phyloP scores from a whole-genome alignment of 2,797 vertebrate species.

The Hippoglossus hippoglossus region DNA sequence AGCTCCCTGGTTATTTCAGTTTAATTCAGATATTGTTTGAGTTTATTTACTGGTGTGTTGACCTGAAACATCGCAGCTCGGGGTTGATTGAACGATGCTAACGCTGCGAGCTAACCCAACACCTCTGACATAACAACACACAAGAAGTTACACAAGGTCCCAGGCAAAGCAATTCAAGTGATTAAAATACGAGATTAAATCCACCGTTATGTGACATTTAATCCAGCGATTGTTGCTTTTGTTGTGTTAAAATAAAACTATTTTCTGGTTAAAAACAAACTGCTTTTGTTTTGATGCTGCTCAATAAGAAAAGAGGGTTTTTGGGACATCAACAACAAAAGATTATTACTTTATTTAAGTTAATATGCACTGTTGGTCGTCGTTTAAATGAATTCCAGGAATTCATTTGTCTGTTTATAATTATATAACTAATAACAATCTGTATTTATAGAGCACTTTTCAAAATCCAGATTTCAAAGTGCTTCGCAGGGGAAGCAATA shows the following conservation, averaged over 20 bases:
- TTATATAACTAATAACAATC: no score
- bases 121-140: constrained; percentile 48
- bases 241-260: not conserved
- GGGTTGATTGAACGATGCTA: not conserved
- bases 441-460: no score
- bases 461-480: no score
- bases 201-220: not conserved
- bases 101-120: constrained; percentile 13
- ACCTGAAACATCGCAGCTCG: not conserved
- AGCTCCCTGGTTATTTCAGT: rapidly evolving
- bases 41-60: not conserved
- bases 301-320: not conserved
- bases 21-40: rapidly evolving
- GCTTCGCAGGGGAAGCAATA: no score
- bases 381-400: no score
- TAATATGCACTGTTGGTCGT: not conserved
- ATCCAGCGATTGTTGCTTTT: not conserved
- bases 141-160: constrained; percentile 31
- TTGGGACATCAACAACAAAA: not conserved
- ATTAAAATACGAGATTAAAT: not conserved
- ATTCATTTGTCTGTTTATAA: no score
- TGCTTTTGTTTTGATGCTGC: not conserved
- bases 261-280: not conserved
- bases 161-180: not conserved
- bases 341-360: not conserved